A percentile compares a stretch with the other conserved stretches of the same genome.
phyloP scores from a whole-genome alignment of 1,140 invertebrate species.

The Phthorimaea operculella region DNA sequence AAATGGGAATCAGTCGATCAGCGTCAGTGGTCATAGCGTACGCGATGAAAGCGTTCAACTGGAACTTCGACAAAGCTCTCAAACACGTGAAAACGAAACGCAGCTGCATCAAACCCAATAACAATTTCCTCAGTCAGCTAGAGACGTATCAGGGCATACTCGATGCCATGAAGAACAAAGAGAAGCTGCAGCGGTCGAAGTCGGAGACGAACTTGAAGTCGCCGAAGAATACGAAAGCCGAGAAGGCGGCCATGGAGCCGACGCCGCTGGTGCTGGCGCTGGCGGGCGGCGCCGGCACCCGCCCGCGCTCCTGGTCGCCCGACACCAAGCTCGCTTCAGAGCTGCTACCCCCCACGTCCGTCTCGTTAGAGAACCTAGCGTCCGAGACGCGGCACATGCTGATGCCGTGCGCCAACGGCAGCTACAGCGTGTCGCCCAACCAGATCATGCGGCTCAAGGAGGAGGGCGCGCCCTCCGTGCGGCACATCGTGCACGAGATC shows the following conservation, averaged over 20 bases:
- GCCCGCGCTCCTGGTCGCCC: slow-evolving; percentile 87
- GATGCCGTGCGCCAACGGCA: slow-evolving; percentile 85
- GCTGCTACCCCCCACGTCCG: slow-evolving; percentile 68
- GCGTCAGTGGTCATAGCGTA: slow-evolving; percentile 98
- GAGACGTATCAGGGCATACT: slow-evolving; percentile 96
- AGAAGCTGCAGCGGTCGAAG: slow-evolving; percentile 90
- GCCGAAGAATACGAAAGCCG: slow-evolving; percentile 68
- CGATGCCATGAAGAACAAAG: slow-evolving; percentile 95
- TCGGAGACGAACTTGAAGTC: slow-evolving; percentile 91
- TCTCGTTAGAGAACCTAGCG: slow-evolving; percentile 74
- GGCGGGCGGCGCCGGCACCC: slow-evolving; percentile 58
- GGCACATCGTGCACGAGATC: slow-evolving; percentile 74
- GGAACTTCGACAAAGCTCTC: slow-evolving; percentile 90
- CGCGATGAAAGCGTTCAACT: slow-evolving; percentile 97
- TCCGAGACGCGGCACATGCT: slow-evolving; percentile 79
- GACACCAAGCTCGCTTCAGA: slow-evolving; percentile 73
- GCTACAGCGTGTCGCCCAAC: slow-evolving; percentile 90
- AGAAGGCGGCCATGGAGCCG: slow-evolving; percentile 66
- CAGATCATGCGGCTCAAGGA: slow-evolving; percentile 82
- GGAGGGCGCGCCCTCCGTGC: slow-evolving; percentile 68
- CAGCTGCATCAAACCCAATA: slow-evolving; percentile 95
- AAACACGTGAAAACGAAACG: slow-evolving; percentile 91
- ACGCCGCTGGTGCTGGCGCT: slow-evolving; percentile 70
- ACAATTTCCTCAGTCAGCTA: slow-evolving; percentile 92
- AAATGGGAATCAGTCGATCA: slow-evolving; percentile 98